Base-by-base conservation (phyloP, 2,888 invertebrate genomes). In the Pegoplata infirma region DNA sequence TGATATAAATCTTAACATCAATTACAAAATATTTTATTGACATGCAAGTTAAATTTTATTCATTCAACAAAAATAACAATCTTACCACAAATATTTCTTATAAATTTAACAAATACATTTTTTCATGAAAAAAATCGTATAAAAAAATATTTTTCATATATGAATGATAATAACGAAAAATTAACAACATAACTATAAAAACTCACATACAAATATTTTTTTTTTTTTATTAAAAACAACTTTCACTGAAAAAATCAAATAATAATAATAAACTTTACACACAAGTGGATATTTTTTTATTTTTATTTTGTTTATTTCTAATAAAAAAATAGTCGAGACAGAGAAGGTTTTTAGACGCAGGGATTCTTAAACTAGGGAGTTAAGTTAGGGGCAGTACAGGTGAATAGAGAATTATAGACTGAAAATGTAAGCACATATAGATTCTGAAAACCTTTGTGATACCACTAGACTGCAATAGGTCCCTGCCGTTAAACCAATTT, bases 161-260 rank as follows among this genome's bases (percentile, higher is more conserved):
- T 16, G 12, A 64, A 55, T 44, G 19, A 46, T 19, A 28, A 58
- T n/a, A 49, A 46, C 12, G 36, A 12, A 46, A 59, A 25, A 23
- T 40, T 69, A 59, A 40, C 25, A 58, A 59, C 25, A 25, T 53
- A 0, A 44, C 25, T 40, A 28, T 53, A 58, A 25, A 21, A 36
- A 56, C 12, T 58, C 10, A 25, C 53, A 59, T 23, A 44, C 8
- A 69, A 55, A n/a, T 23, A 23, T 53, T 32, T 49, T 25, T 40
- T 10, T 32, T n/a, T n/a, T n/a, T n/a, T n/a, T 25, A 25, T 25
- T 25, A 25, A n/a, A 49, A 56, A 64, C 40, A 64, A 73, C 72
- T 73, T 73, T 73, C 72, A 73, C 72, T 64, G 63, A 64, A 58
- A 56, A 14, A 23, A 1, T 16, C 10, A 71, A 36, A 32, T 40